These are phyloP conservation scores for Trachymyrmex septentrionalis DNA, from an alignment of 1,140 invertebrate genomes.

Conservation along the genomic window DNA sequence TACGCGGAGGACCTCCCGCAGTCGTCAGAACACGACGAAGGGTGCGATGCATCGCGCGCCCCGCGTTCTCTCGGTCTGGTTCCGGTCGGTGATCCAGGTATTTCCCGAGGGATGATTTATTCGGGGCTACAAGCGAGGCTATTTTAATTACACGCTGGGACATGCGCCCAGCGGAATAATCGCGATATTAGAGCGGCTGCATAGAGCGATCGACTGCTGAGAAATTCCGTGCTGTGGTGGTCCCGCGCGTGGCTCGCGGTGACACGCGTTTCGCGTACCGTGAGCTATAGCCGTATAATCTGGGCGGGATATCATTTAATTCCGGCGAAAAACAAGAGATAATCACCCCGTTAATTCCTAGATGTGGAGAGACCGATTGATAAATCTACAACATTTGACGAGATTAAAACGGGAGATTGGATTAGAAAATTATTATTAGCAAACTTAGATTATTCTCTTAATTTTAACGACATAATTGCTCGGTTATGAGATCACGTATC, in stretches of 20 bases:
- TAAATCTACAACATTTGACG: not conserved
- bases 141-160: slow-evolving; percentile 75
- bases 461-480: slow-evolving; percentile 13
- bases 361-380: not conserved
- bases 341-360: not conserved
- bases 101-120: slow-evolving; percentile 66
- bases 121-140: slow-evolving; percentile 50
- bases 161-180: slow-evolving; percentile 56
- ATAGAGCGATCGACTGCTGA: not conserved
- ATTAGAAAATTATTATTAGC: slow-evolving; percentile 11
- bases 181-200: slow-evolving; percentile 42
- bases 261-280: slow-evolving; percentile 19
- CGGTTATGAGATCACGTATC: not conserved
- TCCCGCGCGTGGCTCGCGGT: slow-evolving; percentile 21
- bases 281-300: not conserved
- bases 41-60: slow-evolving; percentile 22
- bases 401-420: not conserved
- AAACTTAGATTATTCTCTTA: not conserved
- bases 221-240: slow-evolving; percentile 38
- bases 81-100: slow-evolving; percentile 23
- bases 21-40: slow-evolving; percentile 59
- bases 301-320: slow-evolving; percentile 13
- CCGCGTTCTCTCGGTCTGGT: not conserved
- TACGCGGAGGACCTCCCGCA: slow-evolving; percentile 75
- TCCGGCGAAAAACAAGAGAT: not conserved